Evolutionary conservation across 2,888 invertebrate species (phyloP), one percentile per base, ranked within the genome.

Genomic region (Heterodera filipjevi): DNA sequence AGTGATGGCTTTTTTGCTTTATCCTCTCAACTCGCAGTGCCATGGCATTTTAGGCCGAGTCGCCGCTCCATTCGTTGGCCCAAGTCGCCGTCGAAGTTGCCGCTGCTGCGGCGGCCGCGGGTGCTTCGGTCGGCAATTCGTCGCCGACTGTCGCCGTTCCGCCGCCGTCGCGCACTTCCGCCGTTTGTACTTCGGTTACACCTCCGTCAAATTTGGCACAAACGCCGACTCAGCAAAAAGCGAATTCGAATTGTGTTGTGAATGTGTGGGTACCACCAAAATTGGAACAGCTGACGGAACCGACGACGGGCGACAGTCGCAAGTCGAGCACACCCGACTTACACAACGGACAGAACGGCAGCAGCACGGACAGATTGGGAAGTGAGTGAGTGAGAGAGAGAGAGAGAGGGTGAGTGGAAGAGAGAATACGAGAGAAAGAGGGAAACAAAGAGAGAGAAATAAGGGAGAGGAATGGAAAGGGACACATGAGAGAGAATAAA

Each of bases 231-330:
- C 53, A n/a, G 6, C 59, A 10, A 27, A 59, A 59, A 27, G 27
- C 59, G 59, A 27, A 27, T 72, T 12, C 16, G 14, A 32, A 12
- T 22, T 30, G 68, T 30, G 78, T 75, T 30, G 77, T 82, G 27
- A 84, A 82, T 73, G 84, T 82, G 10, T 82, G 82, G 82, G 68
- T 78, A 16, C 82, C 82, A n/a, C 82, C 82, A 10, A 81, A 53
- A 22, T 27, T 80, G 33, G 80, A 80, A 32, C 80, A 80, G 46
- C 19, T 66, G 68, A 35, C 39, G 22, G 64, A 75, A n/a, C 49
- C 73, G 10, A 3, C 22, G 44, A 68, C 46, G 66, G 53, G 33
- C 68, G 49, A 39, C 66, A 32, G 46, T 27, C 46, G 73, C 53
- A 79, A 66, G 68, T 64, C 66, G 30, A 39, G 46, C 39, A 80